phyloP scores from a whole-genome alignment of 1,140 invertebrate species.

The Myzus persicae region DNA sequence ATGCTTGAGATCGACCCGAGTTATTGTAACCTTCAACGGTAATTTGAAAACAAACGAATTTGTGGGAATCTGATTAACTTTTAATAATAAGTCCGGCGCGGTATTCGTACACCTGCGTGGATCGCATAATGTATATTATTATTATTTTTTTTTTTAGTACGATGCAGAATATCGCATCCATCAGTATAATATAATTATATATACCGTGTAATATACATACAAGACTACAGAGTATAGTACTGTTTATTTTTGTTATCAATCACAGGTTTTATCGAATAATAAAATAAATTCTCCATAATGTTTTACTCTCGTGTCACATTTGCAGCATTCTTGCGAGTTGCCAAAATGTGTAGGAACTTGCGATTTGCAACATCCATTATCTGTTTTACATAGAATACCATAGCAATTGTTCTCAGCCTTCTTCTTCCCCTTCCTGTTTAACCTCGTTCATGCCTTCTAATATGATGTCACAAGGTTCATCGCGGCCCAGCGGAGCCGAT shows the following conservation, averaged over 20 bases:
- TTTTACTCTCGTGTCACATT: background rate
- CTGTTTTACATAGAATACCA: no score
- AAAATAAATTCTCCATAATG: background rate
- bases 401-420: background rate
- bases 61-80: background rate
- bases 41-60: conserved; percentile 3
- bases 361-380: no score
- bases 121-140: background rate
- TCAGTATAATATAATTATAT: background rate
- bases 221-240: background rate
- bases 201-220: background rate
- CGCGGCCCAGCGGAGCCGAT: background rate
- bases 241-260: background rate
- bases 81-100: background rate
- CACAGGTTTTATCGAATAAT: background rate
- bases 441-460: background rate
- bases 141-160: background rate
- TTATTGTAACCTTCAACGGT: background rate
- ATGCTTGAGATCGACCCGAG: background rate
- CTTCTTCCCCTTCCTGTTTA: background rate
- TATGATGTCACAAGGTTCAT: background rate
- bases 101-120: background rate
- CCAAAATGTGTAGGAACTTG: background rate
- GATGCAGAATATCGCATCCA: background rate
- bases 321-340: background rate